Evolutionary conservation across 2,888 invertebrate species (phyloP).

Genomic region (Trissolcus brochymenae): DNA sequence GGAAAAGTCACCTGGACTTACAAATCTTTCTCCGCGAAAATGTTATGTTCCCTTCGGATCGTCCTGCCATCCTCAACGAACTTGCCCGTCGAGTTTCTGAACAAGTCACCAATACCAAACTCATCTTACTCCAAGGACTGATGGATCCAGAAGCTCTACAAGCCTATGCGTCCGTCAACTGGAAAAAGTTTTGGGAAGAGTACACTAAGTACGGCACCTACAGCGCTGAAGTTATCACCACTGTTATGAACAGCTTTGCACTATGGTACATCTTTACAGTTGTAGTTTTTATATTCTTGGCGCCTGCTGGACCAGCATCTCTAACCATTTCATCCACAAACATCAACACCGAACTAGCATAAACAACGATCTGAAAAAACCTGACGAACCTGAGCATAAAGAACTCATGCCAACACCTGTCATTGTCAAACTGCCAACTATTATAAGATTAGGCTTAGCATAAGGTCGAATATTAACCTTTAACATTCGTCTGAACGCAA

Average conservation of each 20-base stretch:
- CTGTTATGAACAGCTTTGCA: background rate
- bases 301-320: background rate
- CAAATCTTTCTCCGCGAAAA: slow-evolving; percentile 10
- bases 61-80: slow-evolving; percentile 1
- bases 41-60: slow-evolving; percentile 42
- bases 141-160: background rate
- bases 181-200: background rate
- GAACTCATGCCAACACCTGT: too few relatives aligned
- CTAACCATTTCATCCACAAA: background rate
- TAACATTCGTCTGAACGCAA: too few relatives aligned
- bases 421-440: too few relatives aligned
- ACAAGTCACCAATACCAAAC: background rate
- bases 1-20: slow-evolving; percentile 18
- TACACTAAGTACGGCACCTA: background rate
- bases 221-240: background rate
- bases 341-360: background rate
- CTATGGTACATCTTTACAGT: slow-evolving; percentile 2
- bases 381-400: too few relatives aligned
- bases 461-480: too few relatives aligned
- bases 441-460: too few relatives aligned
- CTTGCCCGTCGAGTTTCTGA: background rate
- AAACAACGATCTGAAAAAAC: too few relatives aligned
- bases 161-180: background rate
- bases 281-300: background rate
- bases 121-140: background rate